Conservation (phyloP, 2,888 invertebrate genomes). For the Endomychus coccineus region DNA sequence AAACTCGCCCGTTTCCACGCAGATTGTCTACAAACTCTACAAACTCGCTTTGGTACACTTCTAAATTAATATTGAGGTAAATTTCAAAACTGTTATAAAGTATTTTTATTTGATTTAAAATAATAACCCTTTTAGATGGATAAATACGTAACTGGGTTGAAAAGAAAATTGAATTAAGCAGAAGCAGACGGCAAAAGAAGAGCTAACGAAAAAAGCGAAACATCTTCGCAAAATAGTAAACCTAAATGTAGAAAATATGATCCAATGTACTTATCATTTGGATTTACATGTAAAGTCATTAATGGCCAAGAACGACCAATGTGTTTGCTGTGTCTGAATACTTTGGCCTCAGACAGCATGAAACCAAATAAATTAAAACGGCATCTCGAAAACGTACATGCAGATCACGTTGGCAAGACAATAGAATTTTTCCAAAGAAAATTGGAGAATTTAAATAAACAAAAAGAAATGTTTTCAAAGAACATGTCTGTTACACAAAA, state of each 20-base stretch:
- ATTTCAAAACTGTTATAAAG: too few relatives aligned
- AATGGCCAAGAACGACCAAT: conserved; percentile 20
- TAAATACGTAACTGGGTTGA: conserved; percentile 14
- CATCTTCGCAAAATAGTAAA: conserved; percentile 7
- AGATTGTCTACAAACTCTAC: too few relatives aligned
- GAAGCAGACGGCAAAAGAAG: conserved; percentile 12
- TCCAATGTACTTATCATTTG: conserved; percentile 17
- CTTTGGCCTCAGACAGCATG: conserved; percentile 19
- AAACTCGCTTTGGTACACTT: too few relatives aligned
- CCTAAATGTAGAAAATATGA: conserved; percentile 9
- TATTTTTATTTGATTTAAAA: conserved; percentile 5
- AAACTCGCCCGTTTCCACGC: too few relatives aligned
- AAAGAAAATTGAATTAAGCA: conserved; percentile 13
- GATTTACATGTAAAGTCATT: conserved; percentile 16
- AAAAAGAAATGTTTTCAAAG: conserved; percentile 15
- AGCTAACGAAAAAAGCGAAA: conserved; percentile 7
- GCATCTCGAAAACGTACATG: conserved; percentile 17
- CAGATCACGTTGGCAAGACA: conserved; percentile 17
- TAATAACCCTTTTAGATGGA: conserved; percentile 12
- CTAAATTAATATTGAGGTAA: too few relatives aligned
- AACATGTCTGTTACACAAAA: conserved; percentile 12
- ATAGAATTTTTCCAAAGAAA: conserved; percentile 17
- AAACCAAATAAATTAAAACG: conserved; percentile 18
- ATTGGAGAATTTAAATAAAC: conserved; percentile 14
- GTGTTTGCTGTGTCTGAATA: conserved; percentile 22